These are phyloP conservation scores for Oryzias woworae DNA, from an alignment of 2,113 vertebrate species.

Conservation along the genomic window DNA sequence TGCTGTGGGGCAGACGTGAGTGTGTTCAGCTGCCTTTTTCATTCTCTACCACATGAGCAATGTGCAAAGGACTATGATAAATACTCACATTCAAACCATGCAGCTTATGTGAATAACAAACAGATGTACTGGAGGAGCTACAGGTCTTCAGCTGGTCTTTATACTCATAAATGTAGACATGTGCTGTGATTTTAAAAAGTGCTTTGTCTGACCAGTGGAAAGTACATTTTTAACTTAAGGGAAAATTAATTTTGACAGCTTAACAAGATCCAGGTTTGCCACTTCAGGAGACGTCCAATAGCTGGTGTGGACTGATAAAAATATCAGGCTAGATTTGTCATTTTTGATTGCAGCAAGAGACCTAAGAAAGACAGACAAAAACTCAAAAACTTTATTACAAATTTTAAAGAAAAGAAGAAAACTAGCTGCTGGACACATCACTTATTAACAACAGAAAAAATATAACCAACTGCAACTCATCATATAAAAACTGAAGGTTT, in stretches of 20 bases:
- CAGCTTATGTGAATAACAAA: not conserved
- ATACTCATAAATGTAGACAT: not conserved
- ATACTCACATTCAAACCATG: not conserved
- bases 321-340: too few relatives aligned
- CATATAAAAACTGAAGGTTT: too few relatives aligned
- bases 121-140: not conserved
- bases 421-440: too few relatives aligned
- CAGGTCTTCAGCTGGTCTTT: constrained; percentile 1
- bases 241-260: not conserved
- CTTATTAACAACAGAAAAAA: too few relatives aligned
- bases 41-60: not conserved
- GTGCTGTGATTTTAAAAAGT: not conserved
- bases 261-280: not conserved
- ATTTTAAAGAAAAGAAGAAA: too few relatives aligned
- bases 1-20: not conserved
- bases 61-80: not conserved
- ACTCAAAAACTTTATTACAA: too few relatives aligned
- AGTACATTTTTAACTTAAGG: not conserved
- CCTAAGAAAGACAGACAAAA: too few relatives aligned
- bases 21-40: constrained; percentile 1
- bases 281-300: not conserved
- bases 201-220: not conserved
- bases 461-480: too few relatives aligned
- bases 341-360: too few relatives aligned
- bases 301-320: too few relatives aligned